phyloP scores from a whole-genome alignment of 2,113 vertebrate species.

The Marmota monax region DNA sequence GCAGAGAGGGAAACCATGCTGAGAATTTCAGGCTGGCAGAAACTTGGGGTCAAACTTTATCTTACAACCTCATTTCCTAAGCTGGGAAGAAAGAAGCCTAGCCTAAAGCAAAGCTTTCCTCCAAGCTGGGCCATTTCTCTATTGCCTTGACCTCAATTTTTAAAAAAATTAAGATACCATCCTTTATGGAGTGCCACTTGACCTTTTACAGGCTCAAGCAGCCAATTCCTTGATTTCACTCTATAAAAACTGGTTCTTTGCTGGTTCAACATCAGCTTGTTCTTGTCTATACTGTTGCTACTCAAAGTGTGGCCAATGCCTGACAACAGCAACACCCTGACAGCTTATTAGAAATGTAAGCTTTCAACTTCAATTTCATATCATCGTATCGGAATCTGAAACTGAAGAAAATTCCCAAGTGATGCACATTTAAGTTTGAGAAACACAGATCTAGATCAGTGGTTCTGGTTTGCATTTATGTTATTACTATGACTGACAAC shows the following conservation, averaged over 20 bases:
- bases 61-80: not conserved
- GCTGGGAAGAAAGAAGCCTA: not conserved
- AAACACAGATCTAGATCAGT: not conserved
- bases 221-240: not conserved
- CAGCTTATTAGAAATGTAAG: not conserved
- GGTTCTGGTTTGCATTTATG: not conserved
- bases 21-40: not conserved
- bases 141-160: conserved; percentile 7
- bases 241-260: not conserved
- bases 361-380: not conserved
- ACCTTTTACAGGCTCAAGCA: not conserved
- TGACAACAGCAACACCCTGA: not conserved
- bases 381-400: not conserved
- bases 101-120: not conserved
- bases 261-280: not conserved
- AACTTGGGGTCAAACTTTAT: not conserved
- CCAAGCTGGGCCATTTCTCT: conserved; percentile 16
- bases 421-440: not conserved
- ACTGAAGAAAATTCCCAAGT: not conserved
- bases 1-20: not conserved
- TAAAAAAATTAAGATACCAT: not conserved
- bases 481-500: not conserved
- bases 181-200: not conserved
- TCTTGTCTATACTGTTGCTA: not conserved
- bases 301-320: not conserved